Evolutionary conservation across 2,113 vertebrate species (phyloP), one percentile per base, ranked within the genome.

Genomic region (Nettapus auritus): DNA sequence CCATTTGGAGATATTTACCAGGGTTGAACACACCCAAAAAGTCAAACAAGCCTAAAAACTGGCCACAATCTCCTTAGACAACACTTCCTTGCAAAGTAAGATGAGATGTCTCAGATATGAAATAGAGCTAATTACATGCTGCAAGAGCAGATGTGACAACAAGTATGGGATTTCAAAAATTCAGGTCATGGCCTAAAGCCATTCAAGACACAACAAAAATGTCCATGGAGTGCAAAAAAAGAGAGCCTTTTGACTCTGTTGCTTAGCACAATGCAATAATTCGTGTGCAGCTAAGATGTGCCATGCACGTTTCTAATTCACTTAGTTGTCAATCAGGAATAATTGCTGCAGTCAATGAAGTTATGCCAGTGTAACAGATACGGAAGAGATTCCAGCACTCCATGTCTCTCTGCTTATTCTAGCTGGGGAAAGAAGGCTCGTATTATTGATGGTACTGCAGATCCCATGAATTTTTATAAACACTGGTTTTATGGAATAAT

Each of bases 321-420:
- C 62, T 90, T 87, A 36, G 50, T 15, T 80, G 84, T 92, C 94
- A 94, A 57, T 95, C 96, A 94, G 57, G 69, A 87, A 66, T 92
- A 94, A 96, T 85, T 93, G 89, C 17, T 3, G 33, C 40, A 91
- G 69, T 73, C 89, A 87, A 23, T 79, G 81, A 90, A 91, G 74
- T 87, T 70, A 14, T 25, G 12, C 31, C 31, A 29, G 28, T 44
- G 56, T 82, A 92, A 92, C 23, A 84, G 73, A 53, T 56, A 71
- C 34, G 53, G 91, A 91, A 55, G 40, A 74, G 48, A 16, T 12
- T 57, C 40, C 5, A 74, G 48, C 16, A 62, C 36, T 90, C 38
- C 42, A 8, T 68, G 52, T 67, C 59, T 75, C 42, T 74, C 28
- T 25, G 15, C 56, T 81, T 82, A 56, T 33, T 33, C 23, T 29